Evolutionary conservation across 2,888 invertebrate genomes (phyloP).

Genomic region (Prosopocoilus inquinatus): DNA sequence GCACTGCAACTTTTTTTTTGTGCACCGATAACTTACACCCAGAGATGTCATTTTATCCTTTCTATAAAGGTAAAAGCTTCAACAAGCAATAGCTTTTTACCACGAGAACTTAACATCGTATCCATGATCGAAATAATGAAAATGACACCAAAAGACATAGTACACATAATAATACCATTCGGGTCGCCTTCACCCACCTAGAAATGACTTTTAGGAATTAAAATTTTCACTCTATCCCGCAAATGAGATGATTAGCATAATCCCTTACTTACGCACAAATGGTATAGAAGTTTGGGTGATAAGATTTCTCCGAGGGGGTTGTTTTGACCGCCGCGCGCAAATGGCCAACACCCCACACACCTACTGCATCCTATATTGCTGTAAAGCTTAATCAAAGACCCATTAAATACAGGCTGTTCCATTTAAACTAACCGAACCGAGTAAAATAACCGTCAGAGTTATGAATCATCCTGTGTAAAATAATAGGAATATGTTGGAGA

Average conservation of each 20-base stretch:
- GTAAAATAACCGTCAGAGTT: too few species aligned
- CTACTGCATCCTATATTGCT: too few species aligned
- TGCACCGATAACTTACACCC: neutral
- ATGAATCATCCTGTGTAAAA: too few species aligned
- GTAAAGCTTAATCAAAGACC: too few species aligned
- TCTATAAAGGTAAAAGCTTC: constrained; percentile 2
- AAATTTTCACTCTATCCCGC: too few species aligned
- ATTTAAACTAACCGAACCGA: too few species aligned
- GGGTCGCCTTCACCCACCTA: too few species aligned
- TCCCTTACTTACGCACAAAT: neutral
- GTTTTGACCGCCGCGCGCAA: neutral
- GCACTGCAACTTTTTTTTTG: constrained; percentile 2
- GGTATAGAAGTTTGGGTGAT: neutral
- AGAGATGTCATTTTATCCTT: constrained; percentile 1
- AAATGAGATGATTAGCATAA: neutral
- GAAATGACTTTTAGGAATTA: too few species aligned
- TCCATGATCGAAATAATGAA: neutral
- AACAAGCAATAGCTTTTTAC: neutral
- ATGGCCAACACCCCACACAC: constrained; percentile 1
- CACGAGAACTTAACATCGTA: constrained; percentile 3
- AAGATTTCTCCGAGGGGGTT: too few species aligned
- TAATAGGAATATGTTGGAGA: too few species aligned
- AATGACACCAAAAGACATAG: neutral
- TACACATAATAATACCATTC: too few species aligned
- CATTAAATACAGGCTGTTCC: too few species aligned